Evolutionary conservation across 1,140 invertebrate species (phyloP), one percentile per base, ranked within the genome.

Genomic region (Carposina sasakii): DNA sequence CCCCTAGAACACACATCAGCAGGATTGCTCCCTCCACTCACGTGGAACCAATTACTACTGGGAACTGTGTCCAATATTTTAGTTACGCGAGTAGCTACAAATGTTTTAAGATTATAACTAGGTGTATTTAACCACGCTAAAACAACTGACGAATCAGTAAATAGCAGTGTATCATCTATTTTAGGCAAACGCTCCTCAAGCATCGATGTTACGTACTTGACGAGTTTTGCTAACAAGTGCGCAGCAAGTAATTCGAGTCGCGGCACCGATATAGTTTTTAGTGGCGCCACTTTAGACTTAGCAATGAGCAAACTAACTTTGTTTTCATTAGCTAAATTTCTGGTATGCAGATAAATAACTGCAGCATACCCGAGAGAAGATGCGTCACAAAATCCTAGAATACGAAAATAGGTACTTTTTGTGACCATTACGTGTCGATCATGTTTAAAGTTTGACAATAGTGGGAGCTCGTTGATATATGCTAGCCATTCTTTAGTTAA

Each of bases 121-220:
- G 52, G 23, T 17, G 43, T 44, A 30, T 48, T 31, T 2, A 85
- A 53, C 76, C 76, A 85, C 2, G 52, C n/a, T n/a, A 83, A 37
- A 2, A 63, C 65, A n/a, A 78, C 63, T 3, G 48, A 55, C 5
- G 74, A 81, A 55, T 85, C 79, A 2, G 66, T 60, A 57, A 19
- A 43, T 26, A 43, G 20, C 4, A 26, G 16, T 15, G 22, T 28
- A 4, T 26, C 41, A 21, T 43, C 6, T 3, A 28, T 15, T n/a
- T n/a, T n/a, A 10, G 26, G 16, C 8, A 26, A 16, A 13, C 26
- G 41, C 23, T 26, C 12, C 13, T 4, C 2, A 5, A 30, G 20
- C 6, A 43, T 28, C 3, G 23, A 42, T 10, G 15, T 3, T 8
- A 20, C 31, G 26, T 45, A 42, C 9, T 47, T 19, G 15, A 48